A percentile compares a stretch with the other conserved stretches of the same genome.
Conservation (phyloP, 2,888 invertebrate species). For the Cyclophora punctaria region DNA sequence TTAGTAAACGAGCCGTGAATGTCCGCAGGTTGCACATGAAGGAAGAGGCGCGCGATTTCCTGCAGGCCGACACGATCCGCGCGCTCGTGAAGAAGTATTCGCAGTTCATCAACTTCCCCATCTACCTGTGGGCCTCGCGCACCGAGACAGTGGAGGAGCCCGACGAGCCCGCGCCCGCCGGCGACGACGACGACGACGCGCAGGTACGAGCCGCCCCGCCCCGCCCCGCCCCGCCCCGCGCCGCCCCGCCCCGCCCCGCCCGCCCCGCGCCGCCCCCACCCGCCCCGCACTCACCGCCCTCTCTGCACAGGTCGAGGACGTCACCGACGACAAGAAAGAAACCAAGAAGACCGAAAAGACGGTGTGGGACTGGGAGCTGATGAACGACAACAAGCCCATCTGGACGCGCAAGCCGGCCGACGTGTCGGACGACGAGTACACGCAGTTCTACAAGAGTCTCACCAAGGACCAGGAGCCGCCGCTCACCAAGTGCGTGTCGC, state of each 20-base stretch:
- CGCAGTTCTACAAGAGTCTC: conserved; percentile 95
- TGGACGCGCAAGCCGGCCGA: conserved; percentile 95
- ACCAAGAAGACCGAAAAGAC: conserved; percentile 95
- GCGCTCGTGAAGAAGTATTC: conserved; percentile 97
- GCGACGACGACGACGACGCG: conserved; percentile 28
- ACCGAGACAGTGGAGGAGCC: conserved; percentile 29
- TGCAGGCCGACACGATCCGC: conserved; percentile 93
- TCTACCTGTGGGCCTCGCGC: conserved; percentile 91
- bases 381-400: conserved; percentile 98
- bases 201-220: conserved; percentile 16
- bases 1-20: conserved; percentile 41
- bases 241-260: too few species aligned
- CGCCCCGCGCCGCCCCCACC: too few species aligned
- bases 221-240: too few species aligned
- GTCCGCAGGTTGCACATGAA: conserved; percentile 88
- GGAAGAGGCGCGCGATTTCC: conserved; percentile 96
- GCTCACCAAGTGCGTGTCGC: conserved; percentile 75
- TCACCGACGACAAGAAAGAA: conserved; percentile 75
- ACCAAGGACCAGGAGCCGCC: conserved; percentile 92
- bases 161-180: conserved; percentile 15
- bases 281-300: conserved; percentile 30
- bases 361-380: conserved; percentile 97
- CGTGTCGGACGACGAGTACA: conserved; percentile 91
- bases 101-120: conserved; percentile 99
- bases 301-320: conserved; percentile 81